A percentile compares a stretch with the other conserved stretches of the same genome.
Evolutionary conservation across 2,797 vertebrate genomes (phyloP).

Genomic region (Diceros bicornis): DNA sequence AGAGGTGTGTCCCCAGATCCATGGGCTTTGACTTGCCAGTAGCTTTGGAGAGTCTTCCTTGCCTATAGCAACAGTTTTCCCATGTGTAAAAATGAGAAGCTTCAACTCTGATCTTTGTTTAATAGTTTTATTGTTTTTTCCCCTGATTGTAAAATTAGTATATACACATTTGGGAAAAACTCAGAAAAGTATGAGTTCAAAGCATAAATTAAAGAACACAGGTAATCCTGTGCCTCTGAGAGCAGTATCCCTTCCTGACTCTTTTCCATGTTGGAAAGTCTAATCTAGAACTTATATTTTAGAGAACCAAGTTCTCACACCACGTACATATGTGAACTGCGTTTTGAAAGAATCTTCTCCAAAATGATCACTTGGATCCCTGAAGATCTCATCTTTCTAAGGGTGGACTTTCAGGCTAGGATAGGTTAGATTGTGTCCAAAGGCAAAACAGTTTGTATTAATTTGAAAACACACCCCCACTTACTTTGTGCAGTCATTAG

Average conservation of each 20-base stretch:
- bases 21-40: background rate
- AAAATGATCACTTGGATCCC: background rate
- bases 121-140: background rate
- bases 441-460: background rate
- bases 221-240: background rate
- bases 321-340: background rate
- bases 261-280: constrained; percentile 48
- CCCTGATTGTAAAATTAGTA: background rate
- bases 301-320: background rate
- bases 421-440: background rate
- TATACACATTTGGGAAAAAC: background rate
- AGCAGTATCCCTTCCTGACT: background rate
- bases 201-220: background rate
- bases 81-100: background rate
- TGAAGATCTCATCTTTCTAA: background rate
- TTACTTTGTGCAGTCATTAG: background rate
- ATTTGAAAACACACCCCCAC: background rate
- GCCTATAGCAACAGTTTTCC: background rate
- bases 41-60: background rate
- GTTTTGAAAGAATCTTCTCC: background rate
- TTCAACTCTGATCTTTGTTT: background rate
- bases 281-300: background rate
- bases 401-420: background rate
- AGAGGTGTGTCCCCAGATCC: background rate
- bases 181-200: background rate